Conservation (phyloP, 2,113 vertebrate species). For the Emydura subglobosa region DNA sequence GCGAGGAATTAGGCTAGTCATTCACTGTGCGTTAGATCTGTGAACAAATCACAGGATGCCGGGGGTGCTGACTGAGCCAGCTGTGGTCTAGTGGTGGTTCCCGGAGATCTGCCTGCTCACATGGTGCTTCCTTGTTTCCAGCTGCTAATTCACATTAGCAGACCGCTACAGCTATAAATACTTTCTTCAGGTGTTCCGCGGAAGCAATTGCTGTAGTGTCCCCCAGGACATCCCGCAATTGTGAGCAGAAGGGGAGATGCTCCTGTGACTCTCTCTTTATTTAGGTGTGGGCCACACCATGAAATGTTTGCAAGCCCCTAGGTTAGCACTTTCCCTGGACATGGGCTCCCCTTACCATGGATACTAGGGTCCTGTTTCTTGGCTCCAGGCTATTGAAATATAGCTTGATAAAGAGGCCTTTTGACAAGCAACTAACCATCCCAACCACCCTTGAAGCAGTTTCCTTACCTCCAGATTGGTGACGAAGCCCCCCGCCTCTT, state of each 20-base stretch:
- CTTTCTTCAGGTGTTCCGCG: neutral
- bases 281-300: too few relatives aligned
- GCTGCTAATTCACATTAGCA: neutral
- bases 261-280: neutral
- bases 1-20: neutral
- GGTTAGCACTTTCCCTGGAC: neutral
- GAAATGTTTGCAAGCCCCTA: neutral
- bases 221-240: neutral
- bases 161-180: neutral
- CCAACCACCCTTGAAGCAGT: rapidly evolving
- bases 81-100: neutral
- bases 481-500: constrained; percentile 90
- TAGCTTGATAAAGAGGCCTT: neutral
- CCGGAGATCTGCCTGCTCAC: neutral
- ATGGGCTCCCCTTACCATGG: neutral
- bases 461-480: constrained; percentile 89
- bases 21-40: neutral
- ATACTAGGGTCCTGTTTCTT: neutral
- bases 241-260: neutral
- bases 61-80: neutral
- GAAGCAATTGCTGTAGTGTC: neutral
- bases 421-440: neutral
- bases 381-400: neutral
- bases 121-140: neutral
- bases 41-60: neutral